Conservation (phyloP, 2,113 vertebrate species). For the Zosterops japonicus region DNA sequence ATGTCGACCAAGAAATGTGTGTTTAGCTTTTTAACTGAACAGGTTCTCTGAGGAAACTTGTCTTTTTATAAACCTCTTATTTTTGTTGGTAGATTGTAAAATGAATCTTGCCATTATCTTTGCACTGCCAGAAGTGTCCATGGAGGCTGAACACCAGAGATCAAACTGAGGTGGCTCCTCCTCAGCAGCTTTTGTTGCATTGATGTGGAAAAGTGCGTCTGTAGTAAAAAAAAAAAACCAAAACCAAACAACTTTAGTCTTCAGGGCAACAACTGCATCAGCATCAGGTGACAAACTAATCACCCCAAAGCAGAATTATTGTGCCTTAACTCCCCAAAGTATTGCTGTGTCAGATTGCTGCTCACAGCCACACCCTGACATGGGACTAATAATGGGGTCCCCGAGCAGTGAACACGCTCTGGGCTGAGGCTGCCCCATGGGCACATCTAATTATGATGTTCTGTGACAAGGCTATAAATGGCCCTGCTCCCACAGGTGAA, state of each 20-base stretch:
- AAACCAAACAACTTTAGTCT: neutral
- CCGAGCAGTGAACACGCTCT: fast-evolving
- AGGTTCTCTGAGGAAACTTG: neutral
- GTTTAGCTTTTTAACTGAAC: neutral
- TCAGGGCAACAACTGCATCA: neutral
- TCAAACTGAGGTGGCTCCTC: neutral
- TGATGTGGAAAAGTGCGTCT: neutral
- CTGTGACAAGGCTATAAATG: slow-evolving; percentile 35
- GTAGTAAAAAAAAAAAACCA: neutral
- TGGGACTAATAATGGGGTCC: neutral
- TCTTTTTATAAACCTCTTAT: neutral
- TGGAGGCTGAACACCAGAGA: neutral
- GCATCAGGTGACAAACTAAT: neutral
- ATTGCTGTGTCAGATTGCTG: neutral
- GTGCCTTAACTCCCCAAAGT: neutral
- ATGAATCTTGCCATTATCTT: neutral
- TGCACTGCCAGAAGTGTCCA: neutral
- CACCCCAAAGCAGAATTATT: neutral
- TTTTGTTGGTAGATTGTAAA: neutral
- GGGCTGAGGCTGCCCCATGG: neutral
- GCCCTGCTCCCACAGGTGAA: neutral
- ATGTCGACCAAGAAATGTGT: fast-evolving
- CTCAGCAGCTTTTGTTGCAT: neutral
- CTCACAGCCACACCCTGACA: neutral
- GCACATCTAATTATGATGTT: slow-evolving; percentile 38